phyloP scores from a whole-genome alignment of 1,140 invertebrate species.

The Agrilus planipennis region DNA sequence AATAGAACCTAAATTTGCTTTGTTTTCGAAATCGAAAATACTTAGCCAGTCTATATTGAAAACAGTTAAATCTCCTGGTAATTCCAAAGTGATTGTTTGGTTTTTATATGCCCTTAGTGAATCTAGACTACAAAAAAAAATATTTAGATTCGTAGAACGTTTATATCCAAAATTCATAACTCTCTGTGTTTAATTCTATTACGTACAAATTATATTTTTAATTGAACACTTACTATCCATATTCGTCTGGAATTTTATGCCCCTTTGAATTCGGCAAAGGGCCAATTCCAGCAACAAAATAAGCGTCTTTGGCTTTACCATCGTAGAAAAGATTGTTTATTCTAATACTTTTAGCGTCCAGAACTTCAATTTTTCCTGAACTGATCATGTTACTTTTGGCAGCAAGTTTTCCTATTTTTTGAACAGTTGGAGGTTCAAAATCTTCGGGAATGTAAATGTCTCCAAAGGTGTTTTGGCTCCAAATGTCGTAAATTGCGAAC shows the following conservation, averaged over 20 bases:
- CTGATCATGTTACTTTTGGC: slow-evolving; percentile 54
- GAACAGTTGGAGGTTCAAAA: slow-evolving; percentile 73
- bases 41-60: slow-evolving; percentile 79
- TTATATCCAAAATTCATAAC: neutral
- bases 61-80: slow-evolving; percentile 74
- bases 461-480: slow-evolving; percentile 74
- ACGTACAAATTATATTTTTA: too few species aligned
- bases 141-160: neutral
- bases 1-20: slow-evolving; percentile 63
- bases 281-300: slow-evolving; percentile 81
- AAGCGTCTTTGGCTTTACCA: slow-evolving; percentile 60
- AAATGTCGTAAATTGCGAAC: slow-evolving; percentile 82
- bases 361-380: slow-evolving; percentile 60
- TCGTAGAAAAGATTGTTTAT: slow-evolving; percentile 69
- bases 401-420: slow-evolving; percentile 57
- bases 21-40: slow-evolving; percentile 60
- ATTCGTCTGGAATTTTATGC: slow-evolving; percentile 75
- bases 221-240: slow-evolving; percentile 70
- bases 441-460: slow-evolving; percentile 86
- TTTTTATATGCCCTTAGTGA: slow-evolving; percentile 56
- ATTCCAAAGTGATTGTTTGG: slow-evolving; percentile 60
- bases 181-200: too few species aligned
- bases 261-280: slow-evolving; percentile 68
- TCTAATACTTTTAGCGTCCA: slow-evolving; percentile 70
- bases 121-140: slow-evolving; percentile 46